These are phyloP conservation scores for Nerophis ophidion DNA, from an alignment of 2,113 vertebrate genomes.

Conservation along the genomic window DNA sequence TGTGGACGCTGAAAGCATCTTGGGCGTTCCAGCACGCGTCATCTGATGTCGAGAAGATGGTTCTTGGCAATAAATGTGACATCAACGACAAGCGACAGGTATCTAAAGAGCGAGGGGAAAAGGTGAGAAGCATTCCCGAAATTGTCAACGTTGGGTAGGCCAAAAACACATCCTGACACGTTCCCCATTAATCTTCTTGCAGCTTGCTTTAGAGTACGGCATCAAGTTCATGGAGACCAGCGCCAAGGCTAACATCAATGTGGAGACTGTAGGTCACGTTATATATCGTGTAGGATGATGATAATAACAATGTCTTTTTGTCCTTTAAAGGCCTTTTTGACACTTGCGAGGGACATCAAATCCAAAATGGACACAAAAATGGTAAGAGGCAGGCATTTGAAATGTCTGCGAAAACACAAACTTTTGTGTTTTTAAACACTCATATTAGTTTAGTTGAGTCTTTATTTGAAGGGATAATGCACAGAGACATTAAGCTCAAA, in stretches of 20 bases:
- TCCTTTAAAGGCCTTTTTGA: slow-evolving; percentile 84
- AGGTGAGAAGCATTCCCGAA: slow-evolving; percentile 68
- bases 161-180: background rate
- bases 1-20: too few species aligned
- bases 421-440: too few species aligned
- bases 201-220: slow-evolving; percentile 90
- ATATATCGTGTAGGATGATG: too few species aligned
- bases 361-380: slow-evolving; percentile 98
- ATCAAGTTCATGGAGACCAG: slow-evolving; percentile 99
- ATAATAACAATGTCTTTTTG: background rate
- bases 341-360: slow-evolving; percentile 98
- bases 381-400: slow-evolving; percentile 69
- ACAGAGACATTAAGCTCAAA: too few species aligned
- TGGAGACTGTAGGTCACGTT: slow-evolving; percentile 85
- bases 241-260: slow-evolving; percentile 96
- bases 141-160: background rate
- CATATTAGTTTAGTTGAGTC: too few species aligned
- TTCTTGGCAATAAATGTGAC: slow-evolving; percentile 96
- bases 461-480: too few species aligned
- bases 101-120: slow-evolving; percentile 90
- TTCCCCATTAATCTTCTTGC: slow-evolving; percentile 8
- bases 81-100: slow-evolving; percentile 96
- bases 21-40: slow-evolving; percentile 82
- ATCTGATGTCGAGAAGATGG: slow-evolving; percentile 96
- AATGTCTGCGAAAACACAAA: too few species aligned